Percentiles rank a stretch among this genome's conserved stretches.
Evolutionary conservation across 2,888 invertebrate genomes (phyloP).

Genomic region (Trissolcus japonicus): DNA sequence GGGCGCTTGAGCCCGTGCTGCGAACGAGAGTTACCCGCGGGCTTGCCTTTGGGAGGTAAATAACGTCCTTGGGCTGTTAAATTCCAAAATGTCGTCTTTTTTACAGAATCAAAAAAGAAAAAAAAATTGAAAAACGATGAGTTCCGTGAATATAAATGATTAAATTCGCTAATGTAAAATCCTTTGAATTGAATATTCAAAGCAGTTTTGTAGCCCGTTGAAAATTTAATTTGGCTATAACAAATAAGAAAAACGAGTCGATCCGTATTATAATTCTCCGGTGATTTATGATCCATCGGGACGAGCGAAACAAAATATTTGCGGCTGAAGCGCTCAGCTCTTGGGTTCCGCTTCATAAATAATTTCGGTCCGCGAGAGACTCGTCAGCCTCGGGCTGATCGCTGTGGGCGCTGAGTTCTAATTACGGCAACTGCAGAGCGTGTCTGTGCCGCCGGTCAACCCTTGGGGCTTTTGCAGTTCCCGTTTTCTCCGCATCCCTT

Average conservation of each 20-base stretch:
- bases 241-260: slow-evolving; percentile 48
- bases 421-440: slow-evolving; percentile 75
- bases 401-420: slow-evolving; percentile 74
- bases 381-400: slow-evolving; percentile 71
- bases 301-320: slow-evolving; percentile 73
- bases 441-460: slow-evolving; percentile 67
- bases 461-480: slow-evolving; percentile 68
- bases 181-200: neutral
- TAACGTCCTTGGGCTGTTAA: too few species aligned
- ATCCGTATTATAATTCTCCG: slow-evolving; percentile 47
- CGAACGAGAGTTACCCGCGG: too few species aligned
- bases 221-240: slow-evolving; percentile 45
- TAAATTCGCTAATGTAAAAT: neutral
- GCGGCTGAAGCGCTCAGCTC: slow-evolving; percentile 71
- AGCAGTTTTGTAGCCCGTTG: slow-evolving; percentile 4
- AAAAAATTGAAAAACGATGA: neutral
- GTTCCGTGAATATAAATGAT: too few species aligned
- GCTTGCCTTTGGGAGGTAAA: too few species aligned
- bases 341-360: slow-evolving; percentile 73
- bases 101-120: neutral
- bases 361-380: slow-evolving; percentile 74
- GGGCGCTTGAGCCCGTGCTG: too few species aligned
- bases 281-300: slow-evolving; percentile 55
- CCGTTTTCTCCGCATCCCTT: slow-evolving; percentile 55
- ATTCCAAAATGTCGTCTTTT: too few species aligned